phyloP scores from a whole-genome alignment of 2,888 invertebrate genomes.

The Philopedon plagiatum region DNA sequence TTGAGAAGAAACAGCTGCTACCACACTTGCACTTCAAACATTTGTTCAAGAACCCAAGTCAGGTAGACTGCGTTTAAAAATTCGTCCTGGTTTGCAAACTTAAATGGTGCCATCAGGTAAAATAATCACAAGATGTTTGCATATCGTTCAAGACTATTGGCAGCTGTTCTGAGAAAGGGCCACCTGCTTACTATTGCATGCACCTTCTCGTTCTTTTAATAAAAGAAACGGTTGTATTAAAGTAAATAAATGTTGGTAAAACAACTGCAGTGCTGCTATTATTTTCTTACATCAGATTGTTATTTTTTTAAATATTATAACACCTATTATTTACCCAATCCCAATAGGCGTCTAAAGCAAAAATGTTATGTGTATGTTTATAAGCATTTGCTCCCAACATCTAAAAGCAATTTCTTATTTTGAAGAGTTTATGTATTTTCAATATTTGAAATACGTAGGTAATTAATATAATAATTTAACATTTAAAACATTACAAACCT shows the following conservation, averaged over 20 bases:
- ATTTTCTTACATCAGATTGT: too few species aligned
- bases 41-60: not conserved
- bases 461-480: too few species aligned
- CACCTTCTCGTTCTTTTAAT: not conserved
- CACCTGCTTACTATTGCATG: slow-evolving; percentile 11
- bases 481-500: too few species aligned
- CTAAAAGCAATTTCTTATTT: too few species aligned
- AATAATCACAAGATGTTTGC: not conserved
- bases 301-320: too few species aligned
- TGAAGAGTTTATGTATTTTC: too few species aligned
- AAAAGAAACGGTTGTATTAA: not conserved
- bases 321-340: too few species aligned
- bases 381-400: too few species aligned
- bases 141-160: not conserved
- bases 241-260: not conserved
- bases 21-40: slow-evolving; percentile 1
- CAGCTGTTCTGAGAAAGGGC: not conserved
- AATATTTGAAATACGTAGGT: too few species aligned
- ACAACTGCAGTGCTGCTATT: not conserved
- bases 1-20: not conserved
- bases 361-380: too few species aligned
- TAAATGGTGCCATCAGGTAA: slow-evolving; percentile 10
- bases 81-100: slow-evolving; percentile 3
- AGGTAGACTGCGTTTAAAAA: not conserved
- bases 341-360: too few species aligned